phyloP scores from a whole-genome alignment of 2,797 vertebrate genomes.

The Tragopan temminckii region DNA sequence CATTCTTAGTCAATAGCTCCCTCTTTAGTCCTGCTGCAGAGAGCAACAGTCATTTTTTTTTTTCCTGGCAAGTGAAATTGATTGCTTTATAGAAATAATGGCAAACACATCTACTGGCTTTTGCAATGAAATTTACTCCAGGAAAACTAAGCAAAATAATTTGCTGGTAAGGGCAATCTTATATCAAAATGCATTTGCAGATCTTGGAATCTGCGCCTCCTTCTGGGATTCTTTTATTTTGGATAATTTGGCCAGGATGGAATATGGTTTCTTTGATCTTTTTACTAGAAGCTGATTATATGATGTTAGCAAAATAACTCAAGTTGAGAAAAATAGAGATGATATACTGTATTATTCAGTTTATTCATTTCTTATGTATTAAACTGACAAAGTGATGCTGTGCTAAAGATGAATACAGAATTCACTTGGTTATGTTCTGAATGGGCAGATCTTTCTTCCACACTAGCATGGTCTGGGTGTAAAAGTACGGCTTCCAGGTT shows the following conservation, averaged over 20 bases:
- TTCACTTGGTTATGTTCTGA: neutral
- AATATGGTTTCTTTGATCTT: neutral
- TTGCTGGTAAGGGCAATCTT: neutral
- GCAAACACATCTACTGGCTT: neutral
- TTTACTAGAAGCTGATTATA: neutral
- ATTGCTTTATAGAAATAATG: neutral
- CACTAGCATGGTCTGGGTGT: neutral
- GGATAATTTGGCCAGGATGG: neutral
- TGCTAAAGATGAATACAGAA: neutral
- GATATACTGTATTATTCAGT: neutral
- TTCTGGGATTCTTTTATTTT: neutral
- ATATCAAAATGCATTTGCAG: neutral
- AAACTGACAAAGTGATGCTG: neutral
- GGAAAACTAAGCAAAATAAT: neutral
- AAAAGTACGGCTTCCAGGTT: conserved; percentile 22
- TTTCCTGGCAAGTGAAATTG: conserved; percentile 4
- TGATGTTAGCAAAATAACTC: conserved; percentile 7
- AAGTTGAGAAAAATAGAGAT: neutral
- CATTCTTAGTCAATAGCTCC: conserved; percentile 79
- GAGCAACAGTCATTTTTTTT: conserved; percentile 12
- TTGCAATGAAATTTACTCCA: neutral
- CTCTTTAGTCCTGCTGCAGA: conserved; percentile 74
- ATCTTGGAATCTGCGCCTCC: neutral
- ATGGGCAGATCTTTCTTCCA: neutral
- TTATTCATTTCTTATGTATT: neutral